A percentile compares a stretch with the other conserved stretches of the same genome.
These are phyloP conservation scores for Trachops cirrhosus DNA, from an alignment of 2,797 vertebrate genomes.

Conservation along the genomic window DNA sequence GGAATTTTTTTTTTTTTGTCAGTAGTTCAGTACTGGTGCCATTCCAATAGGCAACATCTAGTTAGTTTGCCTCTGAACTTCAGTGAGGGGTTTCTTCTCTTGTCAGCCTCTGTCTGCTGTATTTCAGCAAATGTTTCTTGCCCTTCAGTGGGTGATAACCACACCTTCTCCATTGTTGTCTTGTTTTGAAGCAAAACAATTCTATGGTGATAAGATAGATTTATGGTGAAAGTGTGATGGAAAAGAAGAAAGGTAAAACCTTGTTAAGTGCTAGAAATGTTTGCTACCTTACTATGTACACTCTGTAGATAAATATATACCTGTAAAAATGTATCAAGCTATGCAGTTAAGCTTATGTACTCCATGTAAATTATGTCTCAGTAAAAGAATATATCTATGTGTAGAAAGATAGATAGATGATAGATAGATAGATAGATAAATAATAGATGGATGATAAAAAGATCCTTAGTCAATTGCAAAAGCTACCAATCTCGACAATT, in stretches of 20 bases:
- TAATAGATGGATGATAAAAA: neutral
- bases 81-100: neutral
- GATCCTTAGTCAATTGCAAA: neutral
- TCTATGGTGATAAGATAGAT: neutral
- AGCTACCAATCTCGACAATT: neutral
- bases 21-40: rapidly evolving
- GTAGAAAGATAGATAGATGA: neutral
- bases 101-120: neutral
- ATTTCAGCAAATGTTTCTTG: neutral
- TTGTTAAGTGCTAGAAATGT: neutral
- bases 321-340: neutral
- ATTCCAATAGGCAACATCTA: rapidly evolving
- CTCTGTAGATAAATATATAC: neutral
- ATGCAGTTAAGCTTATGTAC: neutral
- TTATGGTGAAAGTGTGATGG: neutral
- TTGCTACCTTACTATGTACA: neutral
- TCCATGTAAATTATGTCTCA: neutral
- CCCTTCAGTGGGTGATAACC: neutral
- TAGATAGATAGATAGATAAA: neutral
- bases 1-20: too few species aligned
- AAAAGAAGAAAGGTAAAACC: neutral
- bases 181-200: neutral
- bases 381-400: neutral
- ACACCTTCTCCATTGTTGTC: too few species aligned
- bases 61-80: neutral